A percentile compares a stretch with the other conserved stretches of the same genome.
These are phyloP conservation scores for Drosophila monieri DNA, from an alignment of 2,888 invertebrate genomes.

Conservation along the genomic window DNA sequence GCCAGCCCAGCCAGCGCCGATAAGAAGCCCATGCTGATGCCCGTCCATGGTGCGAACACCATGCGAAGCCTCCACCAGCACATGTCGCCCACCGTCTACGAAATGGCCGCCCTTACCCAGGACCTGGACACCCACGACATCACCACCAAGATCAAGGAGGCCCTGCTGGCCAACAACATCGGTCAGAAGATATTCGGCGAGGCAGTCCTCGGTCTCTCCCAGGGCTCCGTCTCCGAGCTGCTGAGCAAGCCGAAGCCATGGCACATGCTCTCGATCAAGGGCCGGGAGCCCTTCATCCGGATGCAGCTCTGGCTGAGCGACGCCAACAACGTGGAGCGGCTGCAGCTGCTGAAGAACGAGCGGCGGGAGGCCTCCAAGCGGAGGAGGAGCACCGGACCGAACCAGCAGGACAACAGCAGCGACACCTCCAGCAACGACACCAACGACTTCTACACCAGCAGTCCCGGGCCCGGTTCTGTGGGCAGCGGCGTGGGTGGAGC, in stretches of 20 bases:
- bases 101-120: conserved; percentile 98
- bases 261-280: conserved; percentile 99
- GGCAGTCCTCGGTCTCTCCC: conserved; percentile 97
- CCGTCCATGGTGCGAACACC: conserved; percentile 87
- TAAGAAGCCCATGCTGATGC: conserved; percentile 86
- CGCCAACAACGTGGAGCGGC: conserved; percentile 95
- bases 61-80: conserved; percentile 92
- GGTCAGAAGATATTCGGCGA: conserved; percentile 99
- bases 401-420: conserved; percentile 93
- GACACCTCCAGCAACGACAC: conserved; percentile 95
- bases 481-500: conserved; percentile 86
- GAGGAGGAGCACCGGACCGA: conserved; percentile 92
- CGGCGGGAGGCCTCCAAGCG: conserved; percentile 95
- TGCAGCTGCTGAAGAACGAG: conserved; percentile 96
- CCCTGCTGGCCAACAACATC: conserved; percentile 97
- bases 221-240: conserved; percentile 98
- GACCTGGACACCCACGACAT: conserved; percentile 98
- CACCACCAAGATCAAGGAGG: conserved; percentile 98
- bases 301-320: conserved; percentile 99
- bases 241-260: conserved; percentile 99
- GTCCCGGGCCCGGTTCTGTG: conserved; percentile 88
- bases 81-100: conserved; percentile 97
- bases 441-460: conserved; percentile 94
- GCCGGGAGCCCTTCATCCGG: conserved; percentile 97
- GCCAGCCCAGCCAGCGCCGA: conserved; percentile 36